Evolutionary conservation across 2,113 vertebrate species (phyloP), one percentile per base, ranked within the genome.

Genomic region (Brachionichthys hirsutus): DNA sequence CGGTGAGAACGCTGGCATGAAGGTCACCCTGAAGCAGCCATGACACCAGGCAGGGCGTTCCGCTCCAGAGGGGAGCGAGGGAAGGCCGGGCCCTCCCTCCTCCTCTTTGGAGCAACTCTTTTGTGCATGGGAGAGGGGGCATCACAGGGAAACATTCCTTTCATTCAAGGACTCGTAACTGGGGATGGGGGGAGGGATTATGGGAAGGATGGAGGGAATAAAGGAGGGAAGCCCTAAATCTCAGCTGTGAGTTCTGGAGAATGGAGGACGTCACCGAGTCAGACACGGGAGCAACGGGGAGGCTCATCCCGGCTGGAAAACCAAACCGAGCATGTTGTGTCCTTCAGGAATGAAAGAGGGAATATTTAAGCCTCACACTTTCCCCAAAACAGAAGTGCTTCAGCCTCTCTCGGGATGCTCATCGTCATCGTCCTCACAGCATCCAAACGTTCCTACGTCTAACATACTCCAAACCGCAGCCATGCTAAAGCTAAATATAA

Each of bases 1-100:
- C n/a, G n/a, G n/a, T n/a, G n/a, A n/a, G n/a, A n/a, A n/a, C n/a
- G 34, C 34, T 35, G 34, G 34, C 12, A 2, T 38, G 66, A 88
- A 88, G 78, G 88, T 87, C 82, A 88, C 82, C 70, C 72, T 83
- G 75, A 62, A 72, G 83, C 84, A 55, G 82, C 86, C 86, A 86
- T 89, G 78, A 85, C 80, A 82, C 63, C 45, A n/a, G 57, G 44
- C 38, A 5, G 52, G 48, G 18, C 3, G 13, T 12, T 22, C 54
- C 6, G 43, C 20, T 17, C 17, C 38, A 9, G 56, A 45, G 36
- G 30, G 18, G 66, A 43, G 59, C 20, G 51, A 58, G 16, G 35
- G 42, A 9, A 57, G 0, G 35, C 16, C 19, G 1, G 52, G 53
- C 66, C 72, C 64, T 9, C 47, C 30, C 51, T 7, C 15, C 4